These are phyloP conservation scores for Palythoa caribaeorum DNA, from an alignment of 92 coral and sea anemone genomes.

Conservation along the genomic window DNA sequence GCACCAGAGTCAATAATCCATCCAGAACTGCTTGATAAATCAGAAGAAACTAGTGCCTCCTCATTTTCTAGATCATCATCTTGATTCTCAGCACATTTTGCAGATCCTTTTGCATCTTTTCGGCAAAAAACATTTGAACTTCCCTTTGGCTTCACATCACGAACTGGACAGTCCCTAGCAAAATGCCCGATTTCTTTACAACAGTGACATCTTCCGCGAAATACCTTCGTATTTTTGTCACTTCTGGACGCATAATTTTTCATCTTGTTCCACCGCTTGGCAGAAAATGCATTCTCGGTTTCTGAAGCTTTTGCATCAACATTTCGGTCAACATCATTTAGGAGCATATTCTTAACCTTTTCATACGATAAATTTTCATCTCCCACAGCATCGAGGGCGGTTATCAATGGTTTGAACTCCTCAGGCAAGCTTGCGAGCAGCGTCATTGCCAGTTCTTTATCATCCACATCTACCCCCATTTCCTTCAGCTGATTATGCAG, in stretches of 20 bases:
- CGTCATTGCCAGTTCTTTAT: too few species aligned
- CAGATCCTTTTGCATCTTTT: not conserved
- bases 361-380: not conserved
- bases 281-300: conserved; percentile 20
- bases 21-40: conserved; percentile 1
- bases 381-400: not conserved
- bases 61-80: not conserved
- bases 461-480: too few species aligned
- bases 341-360: not conserved
- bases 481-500: not conserved
- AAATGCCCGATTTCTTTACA: conserved; percentile 32
- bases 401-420: not conserved
- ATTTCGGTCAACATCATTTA: conserved; percentile 20
- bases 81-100: conserved; percentile 10
- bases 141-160: not conserved
- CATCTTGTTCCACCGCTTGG: not conserved
- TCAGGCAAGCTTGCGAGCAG: not conserved
- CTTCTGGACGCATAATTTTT: not conserved
- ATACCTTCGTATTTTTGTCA: conserved; percentile 16
- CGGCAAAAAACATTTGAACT: not conserved
- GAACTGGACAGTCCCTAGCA: conserved; percentile 25
- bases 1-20: conserved; percentile 38
- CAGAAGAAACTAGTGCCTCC: conserved; percentile 5
- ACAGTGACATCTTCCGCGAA: conserved; percentile 19
- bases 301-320: conserved; percentile 15